These are phyloP conservation scores for Lepisosteus osseus DNA, from an alignment of 2,113 vertebrate species.

Conservation along the genomic window DNA sequence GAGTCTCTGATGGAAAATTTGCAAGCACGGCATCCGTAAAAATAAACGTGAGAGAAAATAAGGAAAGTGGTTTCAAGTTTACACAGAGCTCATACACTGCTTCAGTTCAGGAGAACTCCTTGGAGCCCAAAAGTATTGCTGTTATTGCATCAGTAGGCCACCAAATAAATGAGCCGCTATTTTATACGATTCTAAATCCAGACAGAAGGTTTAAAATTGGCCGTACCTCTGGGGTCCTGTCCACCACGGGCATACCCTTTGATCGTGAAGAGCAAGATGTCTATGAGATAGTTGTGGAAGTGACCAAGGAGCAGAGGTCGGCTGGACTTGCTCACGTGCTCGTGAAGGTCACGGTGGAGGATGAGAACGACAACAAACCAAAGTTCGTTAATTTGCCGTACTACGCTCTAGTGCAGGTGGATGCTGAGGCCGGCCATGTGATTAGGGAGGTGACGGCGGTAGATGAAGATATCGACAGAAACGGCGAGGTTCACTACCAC, in stretches of 20 bases:
- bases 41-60: slow-evolving; percentile 88
- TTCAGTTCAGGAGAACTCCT: slow-evolving; percentile 80
- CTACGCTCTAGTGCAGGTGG: slow-evolving; percentile 83
- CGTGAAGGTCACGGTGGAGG: slow-evolving; percentile 80
- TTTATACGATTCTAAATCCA: slow-evolving; percentile 89
- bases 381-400: slow-evolving; percentile 92
- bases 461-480: slow-evolving; percentile 79
- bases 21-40: slow-evolving; percentile 77
- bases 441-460: slow-evolving; percentile 80
- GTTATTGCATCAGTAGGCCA: slow-evolving; percentile 82
- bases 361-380: slow-evolving; percentile 86
- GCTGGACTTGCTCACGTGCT: slow-evolving; percentile 76
- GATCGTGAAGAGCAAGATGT: slow-evolving; percentile 83
- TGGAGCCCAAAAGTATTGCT: slow-evolving; percentile 77
- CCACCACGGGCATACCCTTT: slow-evolving; percentile 85
- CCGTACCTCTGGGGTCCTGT: slow-evolving; percentile 86
- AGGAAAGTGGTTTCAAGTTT: slow-evolving; percentile 83
- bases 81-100: slow-evolving; percentile 81
- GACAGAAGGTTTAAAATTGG: slow-evolving; percentile 87
- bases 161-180: slow-evolving; percentile 89
- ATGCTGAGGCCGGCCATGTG: slow-evolving; percentile 76
- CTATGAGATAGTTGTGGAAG: slow-evolving; percentile 86
- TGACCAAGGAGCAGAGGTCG: slow-evolving; percentile 73
- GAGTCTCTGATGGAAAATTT: slow-evolving; percentile 90
- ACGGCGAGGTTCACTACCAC: slow-evolving; percentile 80